Percentiles rank a stretch among this genome's conserved stretches.
These are phyloP conservation scores for Psittacula derbiana DNA, from an alignment of 2,797 vertebrate genomes.

Conservation along the genomic window DNA sequence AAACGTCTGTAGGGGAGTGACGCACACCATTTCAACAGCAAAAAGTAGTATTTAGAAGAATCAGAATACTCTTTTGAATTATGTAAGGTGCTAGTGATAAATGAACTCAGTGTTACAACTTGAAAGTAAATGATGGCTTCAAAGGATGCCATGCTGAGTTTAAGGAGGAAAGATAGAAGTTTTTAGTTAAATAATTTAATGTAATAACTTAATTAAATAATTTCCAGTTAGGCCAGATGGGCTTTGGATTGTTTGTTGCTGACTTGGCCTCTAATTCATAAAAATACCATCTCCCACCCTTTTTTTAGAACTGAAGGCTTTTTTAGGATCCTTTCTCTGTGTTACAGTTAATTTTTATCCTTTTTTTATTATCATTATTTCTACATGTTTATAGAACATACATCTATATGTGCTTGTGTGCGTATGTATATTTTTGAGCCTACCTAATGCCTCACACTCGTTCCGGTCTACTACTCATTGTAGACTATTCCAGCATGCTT, in stretches of 20 bases:
- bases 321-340: not conserved
- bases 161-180: not conserved
- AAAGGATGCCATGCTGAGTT: not conserved
- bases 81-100: not conserved
- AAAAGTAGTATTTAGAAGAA: not conserved
- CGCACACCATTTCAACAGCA: not conserved
- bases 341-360: not conserved
- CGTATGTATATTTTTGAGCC: not conserved
- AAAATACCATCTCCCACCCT: not conserved
- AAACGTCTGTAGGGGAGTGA: rapidly evolving
- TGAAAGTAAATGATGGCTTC: not conserved
- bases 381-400: not conserved
- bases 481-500: not conserved
- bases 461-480: not conserved
- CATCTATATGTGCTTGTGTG: not conserved
- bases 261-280: not conserved
- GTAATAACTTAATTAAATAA: not conserved
- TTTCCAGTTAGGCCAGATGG: not conserved
- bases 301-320: not conserved
- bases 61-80: not conserved
- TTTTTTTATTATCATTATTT: not conserved
- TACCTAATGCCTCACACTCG: not conserved
- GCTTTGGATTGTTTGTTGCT: not conserved
- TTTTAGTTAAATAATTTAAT: not conserved
- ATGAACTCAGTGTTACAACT: not conserved